Base-by-base conservation (phyloP, 2,797 vertebrate species). In the Schizopygopsis malacanthus region DNA sequence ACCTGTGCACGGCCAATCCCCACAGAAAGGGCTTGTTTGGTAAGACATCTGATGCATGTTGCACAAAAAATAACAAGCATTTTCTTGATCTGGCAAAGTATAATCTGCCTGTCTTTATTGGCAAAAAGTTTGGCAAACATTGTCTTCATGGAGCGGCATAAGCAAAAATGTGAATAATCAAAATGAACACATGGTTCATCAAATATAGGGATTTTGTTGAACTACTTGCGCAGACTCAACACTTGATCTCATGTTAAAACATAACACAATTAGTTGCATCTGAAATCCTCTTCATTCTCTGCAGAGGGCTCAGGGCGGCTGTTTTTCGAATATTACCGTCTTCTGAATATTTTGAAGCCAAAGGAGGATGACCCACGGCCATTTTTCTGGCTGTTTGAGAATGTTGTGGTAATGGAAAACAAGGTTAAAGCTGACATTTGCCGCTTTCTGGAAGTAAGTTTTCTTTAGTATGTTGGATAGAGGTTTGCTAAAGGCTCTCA, bases 351-450 rank as follows among this genome's bases (percentile, higher is more conserved):
- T 0, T 91, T 97, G 13, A 97, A 96, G 45, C 98, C 98, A 82
- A 96, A 95, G 87, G 96, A 95, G 0, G 95, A 95, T 0, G 97
- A 98, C 86, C 93, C 95, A 3, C 88, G 95, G 2, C 97, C 97
- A 0, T 99, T 99, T 93, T 99, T 99, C 93, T 99, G 98, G 98
- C 95, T 99, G 86, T 99, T 97, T 56, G 98, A 99, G 92, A 99
- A 98, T 0, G 96, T 99, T 0, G 96, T 97, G 63, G 97, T 96
- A 91, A 99, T 99, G 98, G 96, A 96, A 78, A 93, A 92, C 0
- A 95, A 94, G 0, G 97, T 98, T 94, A 97, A 96, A 93, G 92
- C 94, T 88, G 96, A 97, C 92, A 99, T 99, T 86, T 98, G 95
- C n/a, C 96, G 96, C 25, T 99, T 97, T 90, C 92, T 99, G n/a